Base-by-base conservation (phyloP, 2,113 vertebrate genomes). In the Macquaria ambigua region DNA sequence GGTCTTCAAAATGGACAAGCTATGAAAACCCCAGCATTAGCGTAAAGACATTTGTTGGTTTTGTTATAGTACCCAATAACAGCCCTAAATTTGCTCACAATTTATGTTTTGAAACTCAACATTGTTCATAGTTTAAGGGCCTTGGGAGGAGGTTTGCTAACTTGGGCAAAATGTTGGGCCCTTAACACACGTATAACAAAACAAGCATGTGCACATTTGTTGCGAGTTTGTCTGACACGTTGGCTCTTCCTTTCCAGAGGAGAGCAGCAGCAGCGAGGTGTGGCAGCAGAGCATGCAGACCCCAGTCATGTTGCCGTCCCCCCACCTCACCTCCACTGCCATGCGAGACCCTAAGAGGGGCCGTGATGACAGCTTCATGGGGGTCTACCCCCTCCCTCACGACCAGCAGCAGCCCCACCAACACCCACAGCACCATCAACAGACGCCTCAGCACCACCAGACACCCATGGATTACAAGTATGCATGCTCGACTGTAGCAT, bases 381-480 rank as follows among this genome's bases (percentile, higher is more conserved):
- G 96, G 41, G 98, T 98, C 64, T 99, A 99, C 94, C 96, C 97
- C 58, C 96, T 99, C 95, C 97, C 97, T 89, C 96, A 97, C 0
- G 98, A 99, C 87, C 97, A 98, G 94, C 98, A 90, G 74, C 95
- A 93, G 79, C 87, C 89, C 23, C 89, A 85, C 90, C 96, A 23
- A 95, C 97, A 90, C 96, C 93, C 92, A 14, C 93, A 95, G 77
- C 94, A 95, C 78, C 95, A 95, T 83, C 94, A 91, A 76, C 96
- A 93, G 88, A 90, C 95, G 77, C 93, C 94, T 37, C 93, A 96
- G 86, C 95, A 95, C 74, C 95, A 96, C 93, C 98, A 99, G 92
- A 95, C 97, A 69, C 95, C 97, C 18, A 96, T 99, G 74, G 98
- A 99, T 94, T 99, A 99, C 97, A 99, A 99, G 98, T 99, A 98